phyloP scores from a whole-genome alignment of 1,140 invertebrate genomes.

The Pseudomyrmex pallidus region DNA sequence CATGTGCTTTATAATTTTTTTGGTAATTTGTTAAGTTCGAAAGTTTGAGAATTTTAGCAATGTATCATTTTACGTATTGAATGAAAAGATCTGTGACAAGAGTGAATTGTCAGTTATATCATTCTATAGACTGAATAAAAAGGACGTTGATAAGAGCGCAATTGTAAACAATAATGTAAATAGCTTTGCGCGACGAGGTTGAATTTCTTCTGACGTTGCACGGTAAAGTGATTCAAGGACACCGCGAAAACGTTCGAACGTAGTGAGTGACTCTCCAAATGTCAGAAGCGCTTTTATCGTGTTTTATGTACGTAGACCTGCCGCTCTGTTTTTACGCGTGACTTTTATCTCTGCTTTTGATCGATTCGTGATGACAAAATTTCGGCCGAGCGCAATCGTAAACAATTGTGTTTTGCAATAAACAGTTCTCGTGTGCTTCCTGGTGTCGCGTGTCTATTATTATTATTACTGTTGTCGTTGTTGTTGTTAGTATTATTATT shows the following conservation, averaged over 20 bases:
- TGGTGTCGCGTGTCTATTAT: neutral
- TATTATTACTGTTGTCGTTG: neutral
- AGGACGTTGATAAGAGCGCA: neutral
- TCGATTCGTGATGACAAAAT: neutral
- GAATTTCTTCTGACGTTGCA: constrained; percentile 44
- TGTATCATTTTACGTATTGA: too few species aligned
- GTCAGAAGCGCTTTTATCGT: constrained; percentile 49
- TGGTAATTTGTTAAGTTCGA: too few species aligned
- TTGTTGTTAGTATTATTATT: neutral
- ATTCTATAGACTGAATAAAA: neutral
- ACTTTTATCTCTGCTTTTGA: neutral
- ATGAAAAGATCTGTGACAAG: too few species aligned
- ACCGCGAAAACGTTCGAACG: constrained; percentile 46
- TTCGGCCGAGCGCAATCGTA: neutral
- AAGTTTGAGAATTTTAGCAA: too few species aligned
- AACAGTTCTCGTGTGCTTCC: neutral
- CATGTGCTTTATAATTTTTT: too few species aligned
- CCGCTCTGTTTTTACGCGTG: neutral
- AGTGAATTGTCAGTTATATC: too few species aligned
- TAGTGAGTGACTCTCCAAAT: constrained; percentile 29
- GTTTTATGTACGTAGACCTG: neutral
- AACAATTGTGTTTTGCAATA: neutral
- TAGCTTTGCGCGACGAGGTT: constrained; percentile 33
- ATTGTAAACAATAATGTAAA: constrained; percentile 57
- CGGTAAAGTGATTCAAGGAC: constrained; percentile 59